These are phyloP conservation scores for Stigmatopora argus DNA, from an alignment of 2,113 vertebrate species.

Conservation along the genomic window DNA sequence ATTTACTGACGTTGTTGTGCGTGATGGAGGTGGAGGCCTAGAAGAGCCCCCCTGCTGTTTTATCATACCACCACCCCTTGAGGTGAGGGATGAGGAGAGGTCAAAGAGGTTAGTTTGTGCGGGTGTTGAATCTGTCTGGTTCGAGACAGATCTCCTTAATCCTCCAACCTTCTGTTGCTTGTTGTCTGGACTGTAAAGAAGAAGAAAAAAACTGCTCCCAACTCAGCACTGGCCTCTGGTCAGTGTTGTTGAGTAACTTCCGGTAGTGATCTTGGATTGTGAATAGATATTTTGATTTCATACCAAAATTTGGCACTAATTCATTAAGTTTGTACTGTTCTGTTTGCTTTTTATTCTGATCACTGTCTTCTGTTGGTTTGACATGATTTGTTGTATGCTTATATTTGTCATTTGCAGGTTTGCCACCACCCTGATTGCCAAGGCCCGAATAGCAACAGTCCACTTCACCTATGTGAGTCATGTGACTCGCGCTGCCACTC, in stretches of 20 bases:
- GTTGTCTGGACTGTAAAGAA: slow-evolving; percentile 12
- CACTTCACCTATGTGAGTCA: slow-evolving; percentile 83
- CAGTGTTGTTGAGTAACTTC: slow-evolving; percentile 18
- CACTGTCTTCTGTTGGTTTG: slow-evolving; percentile 2
- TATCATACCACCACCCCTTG: neutral
- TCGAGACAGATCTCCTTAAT: slow-evolving; percentile 49
- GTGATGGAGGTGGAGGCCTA: slow-evolving; percentile 3
- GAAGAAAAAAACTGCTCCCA: neutral
- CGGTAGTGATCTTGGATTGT: slow-evolving; percentile 7
- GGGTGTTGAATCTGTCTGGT: slow-evolving; percentile 38
- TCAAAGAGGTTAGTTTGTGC: no score
- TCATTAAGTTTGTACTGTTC: neutral
- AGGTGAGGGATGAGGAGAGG: neutral
- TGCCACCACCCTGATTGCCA: slow-evolving; percentile 86
- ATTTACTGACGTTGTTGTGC: slow-evolving; percentile 43
- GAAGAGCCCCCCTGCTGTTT: slow-evolving; percentile 16
- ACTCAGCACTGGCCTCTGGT: slow-evolving; percentile 22
- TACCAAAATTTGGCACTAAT: neutral
- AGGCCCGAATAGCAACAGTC: slow-evolving; percentile 75
- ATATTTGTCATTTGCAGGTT: slow-evolving; percentile 68
- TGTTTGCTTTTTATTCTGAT: slow-evolving; percentile 11
- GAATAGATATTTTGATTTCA: slow-evolving; percentile 26
- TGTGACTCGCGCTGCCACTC: slow-evolving; percentile 81
- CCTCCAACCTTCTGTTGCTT: slow-evolving; percentile 57
- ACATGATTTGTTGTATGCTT: slow-evolving; percentile 4